A percentile compares a stretch with the other conserved stretches of the same genome.
These are phyloP conservation scores for Stegophylla sp. DNA, from an alignment of 2,888 invertebrate genomes.

Conservation along the genomic window DNA sequence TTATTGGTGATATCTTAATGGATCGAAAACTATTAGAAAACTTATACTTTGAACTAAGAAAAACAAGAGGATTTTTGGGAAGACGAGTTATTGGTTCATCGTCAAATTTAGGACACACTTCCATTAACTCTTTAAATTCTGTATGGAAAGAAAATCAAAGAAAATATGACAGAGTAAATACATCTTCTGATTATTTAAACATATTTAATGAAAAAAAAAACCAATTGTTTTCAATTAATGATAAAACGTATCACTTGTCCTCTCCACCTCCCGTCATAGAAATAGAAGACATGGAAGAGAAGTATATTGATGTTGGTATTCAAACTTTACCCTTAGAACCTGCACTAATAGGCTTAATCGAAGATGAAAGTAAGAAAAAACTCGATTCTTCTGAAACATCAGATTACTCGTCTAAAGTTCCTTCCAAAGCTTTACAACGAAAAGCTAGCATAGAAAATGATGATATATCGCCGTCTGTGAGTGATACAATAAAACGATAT, in stretches of 20 bases:
- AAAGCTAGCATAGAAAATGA: constrained; percentile 83
- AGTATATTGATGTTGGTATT: constrained; percentile 68
- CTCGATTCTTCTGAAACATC: constrained; percentile 63
- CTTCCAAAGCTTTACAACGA: constrained; percentile 66
- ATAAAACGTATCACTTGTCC: constrained; percentile 58
- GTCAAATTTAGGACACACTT: constrained; percentile 23
- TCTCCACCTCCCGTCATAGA: constrained; percentile 76
- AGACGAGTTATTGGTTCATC: constrained; percentile 63
- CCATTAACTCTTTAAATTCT: constrained; percentile 10
- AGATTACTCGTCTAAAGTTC: constrained; percentile 1
- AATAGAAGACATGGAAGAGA: constrained; percentile 70
- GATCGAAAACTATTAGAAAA: constrained; percentile 77
- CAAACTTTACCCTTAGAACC: constrained; percentile 73
- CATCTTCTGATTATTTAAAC: constrained; percentile 32
- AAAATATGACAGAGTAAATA: constrained; percentile 34
- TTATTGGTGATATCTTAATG: constrained; percentile 76
- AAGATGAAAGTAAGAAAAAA: constrained; percentile 66
- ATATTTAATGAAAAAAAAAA: constrained; percentile 43
- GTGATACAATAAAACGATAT: constrained; percentile 85
- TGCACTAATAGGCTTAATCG: constrained; percentile 67
- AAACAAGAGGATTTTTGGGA: constrained; percentile 70
- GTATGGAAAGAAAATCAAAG: constrained; percentile 39
- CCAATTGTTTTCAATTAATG: constrained; percentile 14
- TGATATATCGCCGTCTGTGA: constrained; percentile 84
- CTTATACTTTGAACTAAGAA: constrained; percentile 76